Base-by-base conservation (phyloP, 2,888 invertebrate genomes). In the Merodon equestris region DNA sequence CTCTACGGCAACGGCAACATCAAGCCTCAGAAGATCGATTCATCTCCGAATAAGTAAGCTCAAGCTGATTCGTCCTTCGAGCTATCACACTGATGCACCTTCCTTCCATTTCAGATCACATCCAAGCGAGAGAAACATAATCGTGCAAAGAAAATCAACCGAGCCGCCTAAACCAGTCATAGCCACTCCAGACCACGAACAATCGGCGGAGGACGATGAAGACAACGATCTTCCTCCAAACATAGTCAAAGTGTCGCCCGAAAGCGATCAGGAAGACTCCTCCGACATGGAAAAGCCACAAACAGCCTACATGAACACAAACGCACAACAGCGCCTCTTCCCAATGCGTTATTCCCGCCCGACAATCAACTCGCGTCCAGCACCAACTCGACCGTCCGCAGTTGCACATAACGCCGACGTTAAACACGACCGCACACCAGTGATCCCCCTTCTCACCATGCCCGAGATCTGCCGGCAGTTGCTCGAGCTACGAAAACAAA, bases 401-500 rank as follows among this genome's bases (percentile, higher is more conserved):
- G 53, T 50, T 1, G 36, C 60, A 27, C 27, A 48, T 1, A 12
- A 9, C 10, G 14, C 45, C 13, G 54, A 64, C 1, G 9, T 77
- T 3, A 64, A 82, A 4, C 82, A 83, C 27, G 53, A 83, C 0
- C 51, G 81, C 5, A 82, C 85, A 1, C 83, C 85, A 54, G 83
- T 85, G 9, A 84, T 86, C 81, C 86, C 87, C 4, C 19, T 86
- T 68, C 72, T 88, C 13, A 84, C 86, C n/a, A 84, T 86, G 19
- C 83, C 86, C 2, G 89, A 89, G 73, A 85, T 89, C 17, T 87
- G 86, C 60, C 84, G 87, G 0, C 88, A 89, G 74, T 75, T 89
- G 1, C 82, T 86, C 18, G 87, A 88, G 36, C 73, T 89, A 48
- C 84, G 86, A 12, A 85, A 86, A 15, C 84, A 86, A 71, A 86